Base-by-base conservation (phyloP, 1,140 invertebrate genomes). In the Nomia melanderi region DNA sequence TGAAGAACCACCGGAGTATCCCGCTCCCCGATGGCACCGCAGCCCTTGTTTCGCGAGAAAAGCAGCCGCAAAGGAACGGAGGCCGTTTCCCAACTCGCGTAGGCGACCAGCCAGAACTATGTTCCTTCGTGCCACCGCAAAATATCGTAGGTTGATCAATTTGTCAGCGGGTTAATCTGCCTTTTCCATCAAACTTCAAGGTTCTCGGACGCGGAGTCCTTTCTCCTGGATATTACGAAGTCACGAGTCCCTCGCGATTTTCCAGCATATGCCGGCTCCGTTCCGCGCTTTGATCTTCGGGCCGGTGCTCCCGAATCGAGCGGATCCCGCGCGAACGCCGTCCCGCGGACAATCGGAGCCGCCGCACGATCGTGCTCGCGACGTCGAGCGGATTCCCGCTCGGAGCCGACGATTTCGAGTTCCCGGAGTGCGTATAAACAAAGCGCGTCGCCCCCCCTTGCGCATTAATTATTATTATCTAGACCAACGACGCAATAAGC, bases 171-270 rank as follows among this genome's bases (percentile, higher is more conserved):
- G 63, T 81, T 77, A 71, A 81, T 81, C 65, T 81, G 65, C 36
- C 60, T 69, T 81, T 82, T 81, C 72, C 80, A 81, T 82, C 80
- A 77, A 82, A 81, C 53, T 11, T 50, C 78, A 76, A 81, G 78
- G 65, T 59, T 77, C 44, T n/a, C 12, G 57, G 17, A 60, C 29
- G 20, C n/a, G n/a, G 60, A 69, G 47, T 78, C 69, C 75, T 78
- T 82, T 82, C 73, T 65, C 78, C 66, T 82, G 27, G n/a, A 59
- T 54, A 62, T 77, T 66, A 54, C 79, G 33, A 47, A 77, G 33
- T 12, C 9, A 23, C 44, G 65, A 17, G 23, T 50, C 64, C n/a
- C 41, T 23, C 33, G 25, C 44, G 65, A 17, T 70, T 78, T 82
- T 65, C 44, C 75, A 78, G 44, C 59, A 60, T 81, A 50, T 77